Evolutionary conservation across 2,888 invertebrate species (phyloP), one percentile per base, ranked within the genome.

Genomic region (Cristatella mucedo): DNA sequence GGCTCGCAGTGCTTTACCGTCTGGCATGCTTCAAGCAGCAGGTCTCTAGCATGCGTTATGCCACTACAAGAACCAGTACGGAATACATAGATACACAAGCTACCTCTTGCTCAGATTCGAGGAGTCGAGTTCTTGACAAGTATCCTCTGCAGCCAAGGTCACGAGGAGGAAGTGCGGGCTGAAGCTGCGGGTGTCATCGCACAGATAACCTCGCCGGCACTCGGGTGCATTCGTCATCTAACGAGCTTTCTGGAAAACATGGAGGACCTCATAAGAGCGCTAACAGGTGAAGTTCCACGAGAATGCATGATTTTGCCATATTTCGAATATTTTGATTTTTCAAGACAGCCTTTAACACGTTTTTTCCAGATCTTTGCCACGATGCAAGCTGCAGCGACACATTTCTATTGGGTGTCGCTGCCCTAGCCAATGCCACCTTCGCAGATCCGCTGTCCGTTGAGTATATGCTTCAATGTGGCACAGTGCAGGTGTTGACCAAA

Each of bases 181-280:
- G 89, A 91, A 63, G 85, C 85, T 0, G 80, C 85, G 6, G 86
- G 87, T 0, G 74, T 91, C 2, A 71, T 91, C 13, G 86, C 86
- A 0, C 89, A 91, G 68, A 79, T 89, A 53, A 89, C 87, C 1
- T 86, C 87, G 9, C 63, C 63, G 36, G 56, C 54, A 41, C 44
- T 62, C 7, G 59, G 59, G 16, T 56, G 59, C 34, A 54, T 54
- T 42, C 59, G 60, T 11, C 56, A 57, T 40, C 71, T 86, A 16
- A 73, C 74, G 2, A 79, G 82, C n/a, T 66, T 89, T 5, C 75
- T 78, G 46, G 71, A 77, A 11, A 79, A 79, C 54, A 71, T 80
- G 11, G 74, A 77, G 47, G 69, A 71, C 21, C 71, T 87, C 11
- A 74, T 86, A 1, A 72, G 75, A 19, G 75, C 82, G 7, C 68